Conservation (phyloP, 2,888 invertebrate species). For the Cataglyphis albicans region DNA sequence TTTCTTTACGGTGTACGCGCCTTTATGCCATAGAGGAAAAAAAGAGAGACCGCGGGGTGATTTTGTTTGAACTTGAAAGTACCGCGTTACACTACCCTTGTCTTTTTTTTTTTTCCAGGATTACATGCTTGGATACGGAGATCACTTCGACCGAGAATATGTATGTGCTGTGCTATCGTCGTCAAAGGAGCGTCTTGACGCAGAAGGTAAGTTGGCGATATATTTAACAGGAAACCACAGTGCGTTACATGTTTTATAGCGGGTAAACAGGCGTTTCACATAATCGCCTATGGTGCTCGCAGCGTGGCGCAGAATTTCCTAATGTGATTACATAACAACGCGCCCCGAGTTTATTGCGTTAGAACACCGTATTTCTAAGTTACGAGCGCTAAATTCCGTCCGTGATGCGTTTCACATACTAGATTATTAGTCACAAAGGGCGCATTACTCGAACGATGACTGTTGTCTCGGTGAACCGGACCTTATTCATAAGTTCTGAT, state of each 20-base stretch:
- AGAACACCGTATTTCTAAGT: slow-evolving; percentile 47
- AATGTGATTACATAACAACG: slow-evolving; percentile 59
- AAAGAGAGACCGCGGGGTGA: slow-evolving; percentile 14
- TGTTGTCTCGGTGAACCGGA: slow-evolving; percentile 26
- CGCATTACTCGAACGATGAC: slow-evolving; percentile 12
- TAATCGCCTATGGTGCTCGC: slow-evolving; percentile 55
- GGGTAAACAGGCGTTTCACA: slow-evolving; percentile 49
- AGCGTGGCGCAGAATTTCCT: slow-evolving; percentile 1
- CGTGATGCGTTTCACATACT: neutral
- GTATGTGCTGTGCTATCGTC: slow-evolving; percentile 10
- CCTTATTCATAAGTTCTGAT: slow-evolving; percentile 57
- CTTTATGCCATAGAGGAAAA: slow-evolving; percentile 22
- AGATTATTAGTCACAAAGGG: slow-evolving; percentile 26
- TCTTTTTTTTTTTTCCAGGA: slow-evolving; percentile 35
- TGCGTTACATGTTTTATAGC: slow-evolving; percentile 45
- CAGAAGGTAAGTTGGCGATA: slow-evolving; percentile 47
- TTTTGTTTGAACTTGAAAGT: slow-evolving; percentile 49
- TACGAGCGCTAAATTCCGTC: slow-evolving; percentile 64
- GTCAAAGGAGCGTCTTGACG: slow-evolving; percentile 53
- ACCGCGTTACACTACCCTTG: slow-evolving; percentile 32
- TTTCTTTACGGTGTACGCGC: slow-evolving; percentile 48
- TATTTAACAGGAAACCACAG: slow-evolving; percentile 41
- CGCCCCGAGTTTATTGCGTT: slow-evolving; percentile 38
- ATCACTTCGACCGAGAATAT: slow-evolving; percentile 48
- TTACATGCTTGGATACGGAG: slow-evolving; percentile 50